phyloP scores from a whole-genome alignment of 2,888 invertebrate species.

The Erpobdella octoculata region DNA sequence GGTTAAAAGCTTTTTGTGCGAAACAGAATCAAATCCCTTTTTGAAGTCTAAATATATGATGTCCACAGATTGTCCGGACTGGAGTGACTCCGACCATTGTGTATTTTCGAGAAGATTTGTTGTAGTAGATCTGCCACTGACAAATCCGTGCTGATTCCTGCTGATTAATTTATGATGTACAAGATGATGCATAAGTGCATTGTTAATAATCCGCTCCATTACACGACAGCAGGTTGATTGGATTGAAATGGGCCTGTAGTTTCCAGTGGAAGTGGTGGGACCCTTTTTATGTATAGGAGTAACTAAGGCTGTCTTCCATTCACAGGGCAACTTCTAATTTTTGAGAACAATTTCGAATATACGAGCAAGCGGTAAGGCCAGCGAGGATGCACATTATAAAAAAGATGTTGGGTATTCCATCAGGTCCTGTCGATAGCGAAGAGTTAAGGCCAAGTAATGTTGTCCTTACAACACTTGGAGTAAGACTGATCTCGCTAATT shows the following conservation, averaged over 20 bases:
- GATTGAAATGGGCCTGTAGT: background rate
- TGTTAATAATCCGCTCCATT: background rate
- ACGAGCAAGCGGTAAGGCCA: background rate
- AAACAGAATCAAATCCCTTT: background rate
- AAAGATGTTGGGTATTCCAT: conserved; percentile 6
- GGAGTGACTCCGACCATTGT: background rate
- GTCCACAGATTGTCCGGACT: background rate
- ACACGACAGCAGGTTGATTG: background rate
- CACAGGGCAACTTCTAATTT: background rate
- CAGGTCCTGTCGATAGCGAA: background rate
- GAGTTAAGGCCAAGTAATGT: background rate
- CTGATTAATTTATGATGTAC: background rate
- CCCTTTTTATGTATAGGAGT: conserved; percentile 15
- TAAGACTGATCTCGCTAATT: background rate
- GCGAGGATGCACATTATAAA: background rate
- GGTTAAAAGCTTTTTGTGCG: background rate
- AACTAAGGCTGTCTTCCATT: background rate
- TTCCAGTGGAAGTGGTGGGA: background rate
- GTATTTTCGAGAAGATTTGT: background rate
- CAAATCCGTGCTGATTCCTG: conserved; percentile 6
- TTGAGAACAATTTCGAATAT: background rate
- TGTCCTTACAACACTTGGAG: background rate
- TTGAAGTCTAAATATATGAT: background rate
- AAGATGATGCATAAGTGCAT: background rate
- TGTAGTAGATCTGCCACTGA: background rate